Evolutionary conservation across 1,140 invertebrate species (phyloP).

Genomic region (Tetranychus cinnabarinus): DNA sequence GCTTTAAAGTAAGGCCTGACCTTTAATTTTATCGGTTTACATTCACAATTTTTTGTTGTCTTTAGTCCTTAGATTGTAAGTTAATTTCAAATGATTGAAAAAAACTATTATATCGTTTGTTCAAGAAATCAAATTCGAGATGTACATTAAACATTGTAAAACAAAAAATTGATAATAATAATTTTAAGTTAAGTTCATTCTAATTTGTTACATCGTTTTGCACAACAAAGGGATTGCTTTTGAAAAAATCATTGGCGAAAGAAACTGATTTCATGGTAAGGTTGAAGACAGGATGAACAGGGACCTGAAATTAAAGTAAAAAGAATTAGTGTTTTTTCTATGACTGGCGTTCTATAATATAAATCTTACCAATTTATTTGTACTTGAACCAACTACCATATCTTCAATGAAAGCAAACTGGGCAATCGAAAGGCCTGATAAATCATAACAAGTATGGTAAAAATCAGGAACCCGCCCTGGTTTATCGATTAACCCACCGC

Average conservation of each 20-base stretch:
- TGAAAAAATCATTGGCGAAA: constrained; percentile 26
- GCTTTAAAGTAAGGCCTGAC: constrained; percentile 58
- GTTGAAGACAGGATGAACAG: constrained; percentile 40
- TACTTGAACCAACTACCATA: constrained; percentile 30
- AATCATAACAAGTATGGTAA: constrained; percentile 87
- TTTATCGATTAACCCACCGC: constrained; percentile 85
- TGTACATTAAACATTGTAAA: neutral
- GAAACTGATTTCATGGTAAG: constrained; percentile 28
- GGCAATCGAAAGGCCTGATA: constrained; percentile 79
- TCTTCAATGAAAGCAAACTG: constrained; percentile 41
- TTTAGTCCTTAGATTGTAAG: neutral
- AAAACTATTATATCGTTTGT: too few relatives aligned
- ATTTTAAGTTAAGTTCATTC: neutral
- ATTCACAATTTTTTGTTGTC: neutral
- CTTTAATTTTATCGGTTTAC: constrained; percentile 26
- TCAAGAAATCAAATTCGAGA: too few relatives aligned
- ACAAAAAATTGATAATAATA: neutral
- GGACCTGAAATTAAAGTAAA: constrained; percentile 19
- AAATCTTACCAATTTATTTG: constrained; percentile 34
- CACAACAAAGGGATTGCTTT: constrained; percentile 8
- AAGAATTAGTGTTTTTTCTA: constrained; percentile 2
- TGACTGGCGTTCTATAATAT: constrained; percentile 1
- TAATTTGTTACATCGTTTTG: neutral
- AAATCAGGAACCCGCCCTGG: constrained; percentile 68
- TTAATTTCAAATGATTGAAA: neutral